Conservation (phyloP, 2,888 invertebrate genomes). For the Rhogogaster chlorosoma region DNA sequence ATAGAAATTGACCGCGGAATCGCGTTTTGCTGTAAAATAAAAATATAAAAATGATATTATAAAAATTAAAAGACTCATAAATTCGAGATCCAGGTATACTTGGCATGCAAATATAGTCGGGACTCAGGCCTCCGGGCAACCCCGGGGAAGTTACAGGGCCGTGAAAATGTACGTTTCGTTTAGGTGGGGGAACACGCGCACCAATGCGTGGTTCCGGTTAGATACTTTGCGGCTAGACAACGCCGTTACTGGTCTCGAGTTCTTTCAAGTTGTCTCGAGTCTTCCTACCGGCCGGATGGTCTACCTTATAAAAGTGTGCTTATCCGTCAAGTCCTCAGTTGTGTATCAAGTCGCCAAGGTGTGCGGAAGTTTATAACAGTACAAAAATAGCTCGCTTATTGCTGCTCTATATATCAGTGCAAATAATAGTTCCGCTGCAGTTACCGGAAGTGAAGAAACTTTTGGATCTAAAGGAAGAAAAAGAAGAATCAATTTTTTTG, state of each 20-base stretch:
- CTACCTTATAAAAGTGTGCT: neutral
- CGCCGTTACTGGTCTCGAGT: constrained; percentile 16
- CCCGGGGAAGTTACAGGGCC: constrained; percentile 8
- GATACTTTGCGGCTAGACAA: constrained; percentile 39
- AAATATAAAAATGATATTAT: no score
- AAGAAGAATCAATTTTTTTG: neutral
- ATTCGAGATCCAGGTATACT: no score
- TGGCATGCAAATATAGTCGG: no score
- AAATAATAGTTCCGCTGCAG: neutral
- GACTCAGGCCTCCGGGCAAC: neutral
- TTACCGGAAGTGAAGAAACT: neutral
- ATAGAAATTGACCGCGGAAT: no score
- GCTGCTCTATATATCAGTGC: neutral
- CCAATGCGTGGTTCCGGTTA: constrained; percentile 50
- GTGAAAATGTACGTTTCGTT: constrained; percentile 28
- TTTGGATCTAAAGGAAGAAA: neutral
- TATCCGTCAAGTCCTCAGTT: neutral
- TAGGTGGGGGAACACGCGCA: constrained; percentile 11
- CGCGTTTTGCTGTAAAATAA: no score
- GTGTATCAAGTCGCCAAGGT: neutral
- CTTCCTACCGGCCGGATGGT: neutral
- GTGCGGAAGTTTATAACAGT: neutral
- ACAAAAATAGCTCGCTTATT: neutral
- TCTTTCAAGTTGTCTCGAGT: constrained; percentile 41
- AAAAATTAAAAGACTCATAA: no score